Percentiles rank a stretch among this genome's conserved stretches.
Conservation (phyloP, 2,888 invertebrate genomes). For the Augochlorella aurata region DNA sequence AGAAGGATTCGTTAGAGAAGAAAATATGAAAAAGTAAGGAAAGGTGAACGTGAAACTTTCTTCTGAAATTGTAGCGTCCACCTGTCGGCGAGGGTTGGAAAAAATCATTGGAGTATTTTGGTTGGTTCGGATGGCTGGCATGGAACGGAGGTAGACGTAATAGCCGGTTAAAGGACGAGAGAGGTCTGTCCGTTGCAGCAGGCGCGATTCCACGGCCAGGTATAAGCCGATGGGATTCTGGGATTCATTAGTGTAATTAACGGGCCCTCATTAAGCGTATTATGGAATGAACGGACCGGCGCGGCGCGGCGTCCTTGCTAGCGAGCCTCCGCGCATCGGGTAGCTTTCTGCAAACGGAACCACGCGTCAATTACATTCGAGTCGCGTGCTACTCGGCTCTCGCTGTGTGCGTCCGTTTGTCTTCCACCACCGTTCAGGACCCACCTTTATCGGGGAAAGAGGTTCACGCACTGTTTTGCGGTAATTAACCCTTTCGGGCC, state of each 20-base stretch:
- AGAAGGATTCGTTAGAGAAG: too few relatives aligned
- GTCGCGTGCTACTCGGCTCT: constrained; percentile 58
- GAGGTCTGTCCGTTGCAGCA: constrained; percentile 48
- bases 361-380: constrained; percentile 72
- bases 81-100: constrained; percentile 16
- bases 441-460: constrained; percentile 25
- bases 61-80: background rate
- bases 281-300: constrained; percentile 61
- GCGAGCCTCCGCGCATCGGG: constrained; percentile 45
- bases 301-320: constrained; percentile 36
- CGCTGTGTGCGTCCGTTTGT: constrained; percentile 17
- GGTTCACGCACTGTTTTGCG: constrained; percentile 45
- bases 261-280: constrained; percentile 75
- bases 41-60: too few relatives aligned
- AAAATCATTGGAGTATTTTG: constrained; percentile 31
- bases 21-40: too few relatives aligned
- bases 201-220: constrained; percentile 52
- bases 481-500: constrained; percentile 45
- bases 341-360: constrained; percentile 68
- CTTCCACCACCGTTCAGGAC: constrained; percentile 18
- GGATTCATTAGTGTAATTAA: constrained; percentile 78
- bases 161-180: constrained; percentile 23
- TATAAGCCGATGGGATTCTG: constrained; percentile 71
- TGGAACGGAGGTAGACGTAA: constrained; percentile 22
- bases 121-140: background rate